phyloP scores from a whole-genome alignment of 2,797 vertebrate species.

The Poeciliopsis infans region DNA sequence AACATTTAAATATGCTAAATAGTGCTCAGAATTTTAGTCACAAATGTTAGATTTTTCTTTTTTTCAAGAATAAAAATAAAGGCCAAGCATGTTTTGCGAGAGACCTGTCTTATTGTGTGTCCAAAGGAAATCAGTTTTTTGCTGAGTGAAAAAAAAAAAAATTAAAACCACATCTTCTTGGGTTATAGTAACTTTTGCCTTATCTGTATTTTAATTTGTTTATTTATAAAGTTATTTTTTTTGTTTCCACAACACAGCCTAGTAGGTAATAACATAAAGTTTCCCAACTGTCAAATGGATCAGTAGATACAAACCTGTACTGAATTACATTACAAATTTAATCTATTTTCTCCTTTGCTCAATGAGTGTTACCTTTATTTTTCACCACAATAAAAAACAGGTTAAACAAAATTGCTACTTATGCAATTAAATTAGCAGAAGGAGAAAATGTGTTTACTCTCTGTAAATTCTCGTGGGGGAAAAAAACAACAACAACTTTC shows the following conservation, averaged over 20 bases:
- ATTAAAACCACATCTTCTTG: background rate
- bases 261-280: background rate
- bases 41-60: background rate
- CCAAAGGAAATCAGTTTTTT: background rate
- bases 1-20: background rate
- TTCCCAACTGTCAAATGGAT: background rate
- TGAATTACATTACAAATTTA: background rate
- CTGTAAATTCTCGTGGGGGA: background rate
- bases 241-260: background rate
- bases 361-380: background rate
- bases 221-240: background rate
- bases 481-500: background rate
- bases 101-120: background rate
- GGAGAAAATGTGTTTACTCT: too few species aligned
- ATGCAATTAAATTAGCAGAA: background rate
- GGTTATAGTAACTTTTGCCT: background rate
- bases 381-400: background rate
- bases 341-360: background rate
- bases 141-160: background rate
- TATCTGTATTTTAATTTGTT: background rate
- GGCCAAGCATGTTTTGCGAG: background rate
- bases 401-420: slow-evolving; percentile 3
- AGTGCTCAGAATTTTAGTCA: background rate
- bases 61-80: background rate
- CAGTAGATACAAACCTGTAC: background rate